A percentile compares a stretch with the other conserved stretches of the same genome.
Evolutionary conservation across 1,140 invertebrate species (phyloP).

Genomic region (Papilio aristodemus): DNA sequence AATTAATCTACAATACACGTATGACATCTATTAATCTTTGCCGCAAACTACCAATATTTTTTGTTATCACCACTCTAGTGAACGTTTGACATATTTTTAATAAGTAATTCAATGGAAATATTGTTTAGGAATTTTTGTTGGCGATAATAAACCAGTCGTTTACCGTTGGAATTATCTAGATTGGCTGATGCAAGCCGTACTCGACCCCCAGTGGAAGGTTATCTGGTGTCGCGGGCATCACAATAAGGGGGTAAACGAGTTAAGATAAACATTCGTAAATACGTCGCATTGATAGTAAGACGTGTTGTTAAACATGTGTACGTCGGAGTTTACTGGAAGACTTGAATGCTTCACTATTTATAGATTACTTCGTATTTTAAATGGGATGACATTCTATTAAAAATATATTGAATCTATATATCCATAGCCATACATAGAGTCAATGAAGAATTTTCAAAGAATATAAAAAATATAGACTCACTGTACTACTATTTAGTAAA

Average conservation of each 20-base stretch:
- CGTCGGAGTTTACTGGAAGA: background rate
- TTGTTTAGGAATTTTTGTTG: constrained; percentile 14
- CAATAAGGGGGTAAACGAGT: constrained; percentile 41
- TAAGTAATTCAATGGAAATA: constrained; percentile 18
- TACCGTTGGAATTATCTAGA: constrained; percentile 43
- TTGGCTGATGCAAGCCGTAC: constrained; percentile 51
- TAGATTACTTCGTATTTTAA: background rate
- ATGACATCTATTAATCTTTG: too few relatives aligned
- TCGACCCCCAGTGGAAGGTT: constrained; percentile 57
- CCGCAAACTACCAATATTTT: too few relatives aligned
- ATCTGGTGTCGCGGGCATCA: constrained; percentile 47
- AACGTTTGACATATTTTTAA: background rate
- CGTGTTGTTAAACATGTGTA: constrained; percentile 31
- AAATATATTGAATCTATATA: too few relatives aligned
- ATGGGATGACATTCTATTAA: too few relatives aligned
- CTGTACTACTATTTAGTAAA: too few relatives aligned
- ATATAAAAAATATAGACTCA: background rate
- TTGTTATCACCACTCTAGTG: background rate
- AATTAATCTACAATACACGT: too few relatives aligned
- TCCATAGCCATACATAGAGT: too few relatives aligned
- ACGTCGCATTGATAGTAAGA: constrained; percentile 25
- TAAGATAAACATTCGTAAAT: constrained; percentile 40
- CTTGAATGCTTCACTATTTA: background rate
- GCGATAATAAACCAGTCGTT: constrained; percentile 17
- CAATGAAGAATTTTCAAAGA: too few relatives aligned